phyloP scores from a whole-genome alignment of 1,140 invertebrate species.

The Drosophila pandora region DNA sequence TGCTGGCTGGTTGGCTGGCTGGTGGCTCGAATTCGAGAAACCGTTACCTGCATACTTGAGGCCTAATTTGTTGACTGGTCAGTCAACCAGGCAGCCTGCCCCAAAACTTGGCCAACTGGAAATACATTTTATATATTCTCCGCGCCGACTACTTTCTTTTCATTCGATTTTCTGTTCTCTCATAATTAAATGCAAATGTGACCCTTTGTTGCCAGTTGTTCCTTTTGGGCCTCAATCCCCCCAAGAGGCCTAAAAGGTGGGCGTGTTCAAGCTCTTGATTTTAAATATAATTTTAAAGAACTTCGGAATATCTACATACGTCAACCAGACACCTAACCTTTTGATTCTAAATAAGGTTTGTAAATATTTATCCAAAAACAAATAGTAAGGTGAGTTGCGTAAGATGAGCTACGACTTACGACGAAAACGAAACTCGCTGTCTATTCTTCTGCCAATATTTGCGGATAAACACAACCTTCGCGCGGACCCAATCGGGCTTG shows the following conservation, averaged over 20 bases:
- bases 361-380: neutral
- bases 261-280: too few species aligned
- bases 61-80: conserved; percentile 61
- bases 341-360: neutral
- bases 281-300: too few species aligned
- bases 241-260: too few species aligned
- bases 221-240: neutral
- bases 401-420: neutral
- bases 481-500: neutral
- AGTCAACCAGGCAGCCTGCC: conserved; percentile 29
- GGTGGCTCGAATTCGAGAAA: conserved; percentile 45
- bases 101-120: conserved; percentile 61
- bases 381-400: neutral
- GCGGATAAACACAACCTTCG: conserved; percentile 4
- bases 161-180: conserved; percentile 45
- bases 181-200: conserved; percentile 52
- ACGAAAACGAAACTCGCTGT: neutral
- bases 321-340: neutral
- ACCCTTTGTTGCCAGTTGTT: conserved; percentile 13
- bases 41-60: conserved; percentile 65
- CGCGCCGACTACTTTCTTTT: conserved; percentile 50
- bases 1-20: neutral
- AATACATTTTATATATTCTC: conserved; percentile 42
- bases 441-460: conserved; percentile 4
- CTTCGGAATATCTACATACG: neutral